Evolutionary conservation across 2,888 invertebrate species (phyloP).

Genomic region (Tyria jacobaeae): DNA sequence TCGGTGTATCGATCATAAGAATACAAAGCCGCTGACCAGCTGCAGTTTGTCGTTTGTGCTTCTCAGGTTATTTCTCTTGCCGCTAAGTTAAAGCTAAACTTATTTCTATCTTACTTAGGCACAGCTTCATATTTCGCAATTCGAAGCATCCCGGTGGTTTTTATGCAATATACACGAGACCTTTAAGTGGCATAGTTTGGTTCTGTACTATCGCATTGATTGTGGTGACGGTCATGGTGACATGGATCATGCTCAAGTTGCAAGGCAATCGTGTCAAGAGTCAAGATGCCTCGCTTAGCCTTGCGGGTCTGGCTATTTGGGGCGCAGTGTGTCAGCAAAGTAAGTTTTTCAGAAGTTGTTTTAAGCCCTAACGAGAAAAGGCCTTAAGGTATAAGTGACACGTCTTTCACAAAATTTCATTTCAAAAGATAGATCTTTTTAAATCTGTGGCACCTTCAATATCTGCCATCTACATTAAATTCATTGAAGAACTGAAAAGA

Average conservation of each 20-base stretch:
- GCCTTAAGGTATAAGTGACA: too few relatives aligned
- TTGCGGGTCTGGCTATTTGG: conserved; percentile 76
- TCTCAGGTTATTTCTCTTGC: too few relatives aligned
- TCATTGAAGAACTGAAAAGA: too few relatives aligned
- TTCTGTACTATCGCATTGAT: conserved; percentile 74
- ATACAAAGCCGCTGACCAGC: too few relatives aligned
- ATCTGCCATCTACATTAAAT: too few relatives aligned
- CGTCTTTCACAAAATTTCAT: too few relatives aligned
- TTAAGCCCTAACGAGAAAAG: too few relatives aligned
- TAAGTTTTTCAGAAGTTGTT: conserved; percentile 36
- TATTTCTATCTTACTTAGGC: conserved; percentile 67
- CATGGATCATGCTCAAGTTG: conserved; percentile 61
- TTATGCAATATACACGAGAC: conserved; percentile 88
- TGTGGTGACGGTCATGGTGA: conserved; percentile 53
- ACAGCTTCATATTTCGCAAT: conserved; percentile 89
- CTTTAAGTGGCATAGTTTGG: conserved; percentile 87
- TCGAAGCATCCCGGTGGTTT: conserved; percentile 87
- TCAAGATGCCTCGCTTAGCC: conserved; percentile 75
- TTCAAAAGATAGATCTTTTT: too few relatives aligned
- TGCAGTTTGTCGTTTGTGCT: too few relatives aligned
- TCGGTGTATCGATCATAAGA: too few relatives aligned
- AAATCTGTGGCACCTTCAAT: too few relatives aligned
- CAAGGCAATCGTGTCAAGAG: conserved; percentile 49
- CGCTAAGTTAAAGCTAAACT: too few relatives aligned
- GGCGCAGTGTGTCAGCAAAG: conserved; percentile 83